Percentiles rank a stretch among this genome's conserved stretches.
Evolutionary conservation across 2,797 vertebrate genomes (phyloP).

Genomic region (Pogoniulus pusillus): DNA sequence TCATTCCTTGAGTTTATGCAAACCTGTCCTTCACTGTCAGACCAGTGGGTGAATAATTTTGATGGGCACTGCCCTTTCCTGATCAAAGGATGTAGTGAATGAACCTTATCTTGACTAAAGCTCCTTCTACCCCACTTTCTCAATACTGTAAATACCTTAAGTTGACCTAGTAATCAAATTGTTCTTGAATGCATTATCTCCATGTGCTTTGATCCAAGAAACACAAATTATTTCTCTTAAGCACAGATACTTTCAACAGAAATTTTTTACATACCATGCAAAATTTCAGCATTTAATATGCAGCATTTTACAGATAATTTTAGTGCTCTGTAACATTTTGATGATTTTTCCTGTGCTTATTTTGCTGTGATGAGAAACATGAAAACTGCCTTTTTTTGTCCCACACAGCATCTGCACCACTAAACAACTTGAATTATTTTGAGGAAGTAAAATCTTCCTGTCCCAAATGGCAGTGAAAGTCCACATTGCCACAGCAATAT

Average conservation of each 20-base stretch:
- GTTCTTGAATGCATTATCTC: background rate
- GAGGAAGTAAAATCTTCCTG: slow-evolving; percentile 22
- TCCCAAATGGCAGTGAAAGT: slow-evolving; percentile 28
- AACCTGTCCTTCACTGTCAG: background rate
- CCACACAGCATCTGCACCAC: background rate
- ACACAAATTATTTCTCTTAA: background rate
- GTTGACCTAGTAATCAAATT: background rate
- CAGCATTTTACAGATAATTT: background rate
- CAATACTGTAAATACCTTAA: background rate
- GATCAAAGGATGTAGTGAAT: background rate
- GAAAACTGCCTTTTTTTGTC: background rate
- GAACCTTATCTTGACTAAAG: background rate
- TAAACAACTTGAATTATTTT: slow-evolving; percentile 4
- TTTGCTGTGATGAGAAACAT: background rate
- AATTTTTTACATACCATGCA: background rate
- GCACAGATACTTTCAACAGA: background rate
- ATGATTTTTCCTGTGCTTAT: background rate
- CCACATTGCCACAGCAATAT: slow-evolving; percentile 39
- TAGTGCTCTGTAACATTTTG: background rate
- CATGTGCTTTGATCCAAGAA: background rate
- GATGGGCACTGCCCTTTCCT: background rate
- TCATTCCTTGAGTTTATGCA: background rate
- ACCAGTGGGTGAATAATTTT: background rate
- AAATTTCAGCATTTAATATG: background rate
- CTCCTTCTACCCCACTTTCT: background rate